These are phyloP conservation scores for Leptoteleia sp. DNA, from an alignment of 1,140 invertebrate genomes.

Conservation along the genomic window DNA sequence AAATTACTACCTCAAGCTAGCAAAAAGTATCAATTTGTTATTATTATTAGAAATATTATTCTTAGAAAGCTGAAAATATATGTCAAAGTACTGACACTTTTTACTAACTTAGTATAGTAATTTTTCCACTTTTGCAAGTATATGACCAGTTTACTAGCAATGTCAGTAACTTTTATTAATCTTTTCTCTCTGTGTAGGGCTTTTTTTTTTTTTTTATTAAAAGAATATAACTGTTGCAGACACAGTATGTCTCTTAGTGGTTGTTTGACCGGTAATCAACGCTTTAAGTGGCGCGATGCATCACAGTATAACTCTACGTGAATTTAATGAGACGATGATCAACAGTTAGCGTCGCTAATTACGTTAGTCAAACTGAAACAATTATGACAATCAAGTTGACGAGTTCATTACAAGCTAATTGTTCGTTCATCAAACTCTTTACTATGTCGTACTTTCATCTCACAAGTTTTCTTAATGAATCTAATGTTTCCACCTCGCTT, in stretches of 20 bases:
- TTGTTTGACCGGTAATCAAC: constrained; percentile 43
- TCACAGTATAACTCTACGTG: constrained; percentile 16
- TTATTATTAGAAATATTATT: too few relatives aligned
- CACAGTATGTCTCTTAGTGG: not conserved
- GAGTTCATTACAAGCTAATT: constrained; percentile 39
- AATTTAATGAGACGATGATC: constrained; percentile 55
- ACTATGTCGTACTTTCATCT: constrained; percentile 8
- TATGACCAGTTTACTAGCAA: too few relatives aligned
- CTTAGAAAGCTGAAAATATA: too few relatives aligned
- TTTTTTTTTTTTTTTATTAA: not conserved
- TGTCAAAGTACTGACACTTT: too few relatives aligned
- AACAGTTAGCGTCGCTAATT: constrained; percentile 38
- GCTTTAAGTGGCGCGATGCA: constrained; percentile 4
- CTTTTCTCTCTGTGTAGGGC: too few relatives aligned
- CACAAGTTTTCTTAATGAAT: too few relatives aligned
- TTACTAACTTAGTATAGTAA: too few relatives aligned
- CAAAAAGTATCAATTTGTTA: too few relatives aligned
- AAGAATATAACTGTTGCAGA: not conserved
- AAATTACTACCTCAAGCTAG: too few relatives aligned
- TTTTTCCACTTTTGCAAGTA: too few relatives aligned
- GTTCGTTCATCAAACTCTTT: constrained; percentile 21
- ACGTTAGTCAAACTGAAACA: constrained; percentile 45
- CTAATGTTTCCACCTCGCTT: too few relatives aligned
- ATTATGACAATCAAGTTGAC: constrained; percentile 43
- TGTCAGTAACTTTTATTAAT: too few relatives aligned